These are phyloP conservation scores for Eulemur macaco DNA, from an alignment of 2,113 vertebrate species.

Conservation along the genomic window DNA sequence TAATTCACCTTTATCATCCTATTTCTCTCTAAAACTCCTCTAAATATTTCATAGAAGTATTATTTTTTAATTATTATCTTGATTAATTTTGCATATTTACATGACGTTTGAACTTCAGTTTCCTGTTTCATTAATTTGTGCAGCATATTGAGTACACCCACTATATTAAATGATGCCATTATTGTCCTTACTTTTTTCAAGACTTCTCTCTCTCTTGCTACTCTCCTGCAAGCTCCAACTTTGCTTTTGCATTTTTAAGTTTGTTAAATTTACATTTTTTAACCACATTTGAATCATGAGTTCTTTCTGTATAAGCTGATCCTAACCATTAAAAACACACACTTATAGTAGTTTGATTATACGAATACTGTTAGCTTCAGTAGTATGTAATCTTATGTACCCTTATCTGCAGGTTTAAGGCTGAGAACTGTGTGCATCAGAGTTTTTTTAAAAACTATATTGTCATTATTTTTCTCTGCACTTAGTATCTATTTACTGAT, in stretches of 20 bases:
- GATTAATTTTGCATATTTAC: neutral
- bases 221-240: rapidly evolving
- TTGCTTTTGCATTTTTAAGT: neutral
- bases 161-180: neutral
- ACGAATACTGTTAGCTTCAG: neutral
- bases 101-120: neutral
- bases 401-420: neutral
- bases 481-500: neutral
- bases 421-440: neutral
- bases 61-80: neutral
- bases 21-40: neutral
- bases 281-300: neutral
- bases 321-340: neutral
- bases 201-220: neutral
- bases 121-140: neutral
- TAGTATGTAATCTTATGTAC: neutral
- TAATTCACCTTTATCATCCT: neutral
- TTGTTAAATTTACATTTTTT: neutral
- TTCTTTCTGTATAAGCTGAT: neutral
- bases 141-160: neutral
- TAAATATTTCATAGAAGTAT: neutral
- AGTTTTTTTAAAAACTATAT: neutral
- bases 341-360: neutral
- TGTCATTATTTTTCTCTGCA: neutral
- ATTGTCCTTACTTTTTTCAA: neutral